phyloP scores from a whole-genome alignment of 1,140 invertebrate genomes.

The Lordiphosa mommai region DNA sequence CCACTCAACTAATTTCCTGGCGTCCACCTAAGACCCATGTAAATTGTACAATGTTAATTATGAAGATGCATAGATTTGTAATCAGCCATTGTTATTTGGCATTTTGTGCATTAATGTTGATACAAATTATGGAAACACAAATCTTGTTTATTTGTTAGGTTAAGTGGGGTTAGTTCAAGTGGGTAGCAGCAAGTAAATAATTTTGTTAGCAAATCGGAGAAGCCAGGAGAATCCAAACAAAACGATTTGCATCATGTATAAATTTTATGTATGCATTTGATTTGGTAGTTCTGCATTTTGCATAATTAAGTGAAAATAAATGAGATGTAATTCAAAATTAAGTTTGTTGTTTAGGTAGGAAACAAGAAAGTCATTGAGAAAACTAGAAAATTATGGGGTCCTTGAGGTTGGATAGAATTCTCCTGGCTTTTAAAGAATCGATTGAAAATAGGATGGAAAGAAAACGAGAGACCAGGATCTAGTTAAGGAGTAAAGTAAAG shows the following conservation, averaged over 20 bases:
- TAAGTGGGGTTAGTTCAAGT: not conserved
- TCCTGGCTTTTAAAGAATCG: no score
- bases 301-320: not conserved
- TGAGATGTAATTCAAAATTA: not conserved
- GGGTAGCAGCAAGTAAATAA: not conserved
- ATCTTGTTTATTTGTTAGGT: constrained; percentile 3
- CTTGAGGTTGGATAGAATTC: no score
- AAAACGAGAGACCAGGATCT: no score
- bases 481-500: no score
- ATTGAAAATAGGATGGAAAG: no score
- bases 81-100: constrained; percentile 3
- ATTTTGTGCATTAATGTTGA: constrained; percentile 2
- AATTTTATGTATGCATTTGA: not conserved
- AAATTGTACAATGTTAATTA: constrained; percentile 8
- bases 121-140: constrained; percentile 4
- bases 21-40: constrained; percentile 2
- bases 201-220: not conserved
- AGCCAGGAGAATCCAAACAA: not conserved
- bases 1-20: not conserved
- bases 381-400: no score
- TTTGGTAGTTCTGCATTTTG: not conserved
- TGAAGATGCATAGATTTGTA: constrained; percentile 4
- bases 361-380: no score
- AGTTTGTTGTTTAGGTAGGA: no score
- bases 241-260: not conserved